phyloP scores from a whole-genome alignment of 2,888 invertebrate species.

The Oscheius sp. region DNA sequence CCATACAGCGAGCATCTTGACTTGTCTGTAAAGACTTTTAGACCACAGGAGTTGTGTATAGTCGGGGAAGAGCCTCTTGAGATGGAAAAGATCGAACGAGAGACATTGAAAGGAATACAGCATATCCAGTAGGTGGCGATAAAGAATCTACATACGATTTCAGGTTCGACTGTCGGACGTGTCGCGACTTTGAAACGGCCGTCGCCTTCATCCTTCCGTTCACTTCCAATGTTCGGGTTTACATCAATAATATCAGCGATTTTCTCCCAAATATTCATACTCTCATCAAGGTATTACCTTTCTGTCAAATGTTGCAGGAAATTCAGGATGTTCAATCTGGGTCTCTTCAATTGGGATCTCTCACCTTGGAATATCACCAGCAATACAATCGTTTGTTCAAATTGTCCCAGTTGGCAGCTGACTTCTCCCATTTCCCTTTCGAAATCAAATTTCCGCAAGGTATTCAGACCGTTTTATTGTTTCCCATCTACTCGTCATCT shows the following conservation, averaged over 20 bases:
- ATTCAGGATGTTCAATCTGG: neutral
- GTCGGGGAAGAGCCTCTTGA: conserved; percentile 8
- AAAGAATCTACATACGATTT: neutral
- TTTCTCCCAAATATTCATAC: neutral
- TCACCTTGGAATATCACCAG: neutral
- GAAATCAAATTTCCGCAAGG: neutral
- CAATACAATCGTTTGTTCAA: conserved; percentile 21
- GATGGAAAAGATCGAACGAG: neutral
- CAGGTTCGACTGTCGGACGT: conserved; percentile 13
- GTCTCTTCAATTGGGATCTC: neutral
- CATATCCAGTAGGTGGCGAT: neutral
- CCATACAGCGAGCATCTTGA: conserved; percentile 16
- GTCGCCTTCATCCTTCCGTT: neutral
- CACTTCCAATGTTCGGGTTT: neutral
- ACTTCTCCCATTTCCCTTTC: neutral
- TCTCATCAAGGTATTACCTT: neutral
- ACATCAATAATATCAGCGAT: conserved; percentile 1
- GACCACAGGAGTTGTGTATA: conserved; percentile 3
- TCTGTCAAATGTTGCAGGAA: neutral
- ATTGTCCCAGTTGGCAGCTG: neutral
- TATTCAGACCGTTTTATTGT: neutral
- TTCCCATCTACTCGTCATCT: neutral
- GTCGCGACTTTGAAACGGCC: neutral
- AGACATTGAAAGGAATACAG: neutral
- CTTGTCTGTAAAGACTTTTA: neutral